A percentile compares a stretch with the other conserved stretches of the same genome.
Conservation (phyloP, 2,888 invertebrate species). For the Malacosoma neustria region DNA sequence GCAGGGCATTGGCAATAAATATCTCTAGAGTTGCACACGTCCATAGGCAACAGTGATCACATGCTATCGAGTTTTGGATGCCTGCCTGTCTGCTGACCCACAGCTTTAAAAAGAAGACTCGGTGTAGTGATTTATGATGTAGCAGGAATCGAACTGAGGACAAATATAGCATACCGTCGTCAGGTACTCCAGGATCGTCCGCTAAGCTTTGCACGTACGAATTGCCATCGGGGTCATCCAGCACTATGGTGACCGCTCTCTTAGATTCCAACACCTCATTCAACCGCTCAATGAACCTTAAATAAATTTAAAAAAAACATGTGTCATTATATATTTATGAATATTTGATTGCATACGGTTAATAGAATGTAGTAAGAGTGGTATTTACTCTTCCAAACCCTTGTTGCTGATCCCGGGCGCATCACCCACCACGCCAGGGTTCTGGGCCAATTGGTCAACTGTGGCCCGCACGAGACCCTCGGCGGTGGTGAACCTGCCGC, state of each 20-base stretch:
- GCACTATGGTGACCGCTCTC: constrained; percentile 80
- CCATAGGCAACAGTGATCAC: too few species aligned
- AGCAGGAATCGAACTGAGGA: too few species aligned
- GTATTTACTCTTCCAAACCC: constrained; percentile 57
- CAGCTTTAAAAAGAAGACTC: too few species aligned
- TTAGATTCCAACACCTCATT: constrained; percentile 79
- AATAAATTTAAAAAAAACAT: not conserved
- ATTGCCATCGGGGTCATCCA: constrained; percentile 98
- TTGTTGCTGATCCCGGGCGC: constrained; percentile 56
- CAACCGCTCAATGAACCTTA: constrained; percentile 79
- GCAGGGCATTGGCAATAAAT: too few species aligned
- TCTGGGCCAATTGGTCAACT: constrained; percentile 79
- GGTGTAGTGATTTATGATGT: too few species aligned
- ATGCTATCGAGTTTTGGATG: too few species aligned
- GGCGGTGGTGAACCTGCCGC: constrained; percentile 95
- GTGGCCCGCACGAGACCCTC: constrained; percentile 88
- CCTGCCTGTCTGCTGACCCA: too few species aligned
- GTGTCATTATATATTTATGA: not conserved
- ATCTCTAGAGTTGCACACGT: too few species aligned
- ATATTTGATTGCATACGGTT: not conserved
- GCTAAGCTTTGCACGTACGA: constrained; percentile 94
- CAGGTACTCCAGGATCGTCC: constrained; percentile 66
- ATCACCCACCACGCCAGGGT: constrained; percentile 81
- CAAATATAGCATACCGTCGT: constrained; percentile 74
- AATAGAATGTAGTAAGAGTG: not conserved